phyloP scores from a whole-genome alignment of 2,888 invertebrate genomes.

The Troilus luridus region DNA sequence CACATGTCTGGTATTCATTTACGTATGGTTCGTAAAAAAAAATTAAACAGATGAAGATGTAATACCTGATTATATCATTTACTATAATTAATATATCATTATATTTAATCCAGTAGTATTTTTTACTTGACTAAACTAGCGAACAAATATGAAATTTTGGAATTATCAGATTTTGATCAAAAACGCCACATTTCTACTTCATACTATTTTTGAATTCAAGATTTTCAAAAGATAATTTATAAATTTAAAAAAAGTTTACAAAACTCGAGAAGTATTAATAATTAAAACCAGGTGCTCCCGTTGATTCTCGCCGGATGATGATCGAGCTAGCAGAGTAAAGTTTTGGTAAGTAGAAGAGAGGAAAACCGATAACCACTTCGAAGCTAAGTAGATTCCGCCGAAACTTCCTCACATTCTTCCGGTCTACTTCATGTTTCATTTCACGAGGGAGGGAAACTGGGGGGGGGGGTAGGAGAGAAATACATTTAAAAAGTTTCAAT shows the following conservation, averaged over 20 bases:
- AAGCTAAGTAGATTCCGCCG: constrained; percentile 24
- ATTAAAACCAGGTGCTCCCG: neutral
- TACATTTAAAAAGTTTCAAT: constrained; percentile 41
- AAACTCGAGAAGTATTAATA: neutral
- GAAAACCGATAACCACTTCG: constrained; percentile 18
- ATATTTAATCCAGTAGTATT: too few relatives aligned
- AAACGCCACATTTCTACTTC: neutral
- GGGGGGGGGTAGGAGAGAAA: neutral
- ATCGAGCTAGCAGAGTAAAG: neutral
- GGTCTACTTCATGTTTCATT: constrained; percentile 40
- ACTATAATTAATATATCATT: too few relatives aligned
- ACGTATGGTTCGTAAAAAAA: too few relatives aligned
- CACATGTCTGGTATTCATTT: too few relatives aligned
- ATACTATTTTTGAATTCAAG: neutral
- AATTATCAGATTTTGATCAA: too few relatives aligned
- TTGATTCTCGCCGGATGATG: neutral
- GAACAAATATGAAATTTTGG: too few relatives aligned
- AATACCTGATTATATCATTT: too few relatives aligned
- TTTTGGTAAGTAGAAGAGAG: constrained; percentile 12
- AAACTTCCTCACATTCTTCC: constrained; percentile 37
- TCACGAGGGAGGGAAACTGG: neutral
- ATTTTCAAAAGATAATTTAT: neutral
- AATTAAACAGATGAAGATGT: too few relatives aligned
- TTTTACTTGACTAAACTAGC: too few relatives aligned
- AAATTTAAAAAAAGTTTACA: neutral